These are phyloP conservation scores for Lysandra bellargus DNA, from an alignment of 2,888 invertebrate species.

Conservation along the genomic window DNA sequence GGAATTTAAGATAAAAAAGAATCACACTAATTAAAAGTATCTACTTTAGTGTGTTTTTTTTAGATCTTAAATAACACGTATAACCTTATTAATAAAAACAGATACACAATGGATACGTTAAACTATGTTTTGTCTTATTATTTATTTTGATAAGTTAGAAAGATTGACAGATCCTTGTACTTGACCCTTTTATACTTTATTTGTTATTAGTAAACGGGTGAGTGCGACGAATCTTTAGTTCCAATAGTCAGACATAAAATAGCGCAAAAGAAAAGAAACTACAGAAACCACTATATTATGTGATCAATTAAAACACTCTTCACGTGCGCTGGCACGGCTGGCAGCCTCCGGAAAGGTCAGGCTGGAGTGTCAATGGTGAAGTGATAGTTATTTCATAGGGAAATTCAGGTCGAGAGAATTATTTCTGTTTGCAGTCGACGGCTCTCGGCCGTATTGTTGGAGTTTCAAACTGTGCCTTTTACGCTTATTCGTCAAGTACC, in stretches of 20 bases:
- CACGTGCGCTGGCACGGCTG: background rate
- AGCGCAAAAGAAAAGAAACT: background rate
- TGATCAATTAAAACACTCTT: constrained; percentile 1
- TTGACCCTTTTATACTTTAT: no score
- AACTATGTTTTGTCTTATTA: no score
- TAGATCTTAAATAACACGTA: no score
- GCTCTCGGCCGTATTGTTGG: constrained; percentile 2
- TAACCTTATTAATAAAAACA: no score
- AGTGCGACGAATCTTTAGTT: no score
- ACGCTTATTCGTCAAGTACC: background rate
- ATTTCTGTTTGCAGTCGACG: constrained; percentile 26
- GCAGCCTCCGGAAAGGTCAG: constrained; percentile 42
- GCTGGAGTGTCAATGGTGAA: constrained; percentile 36
- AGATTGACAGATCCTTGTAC: no score
- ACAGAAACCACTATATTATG: background rate
- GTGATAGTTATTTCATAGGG: constrained; percentile 33
- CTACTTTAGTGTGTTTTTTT: no score
- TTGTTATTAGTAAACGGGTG: no score
- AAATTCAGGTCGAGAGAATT: constrained; percentile 30
- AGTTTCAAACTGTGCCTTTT: constrained; percentile 14
- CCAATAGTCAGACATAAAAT: background rate
- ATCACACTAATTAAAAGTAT: no score
- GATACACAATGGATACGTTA: no score
- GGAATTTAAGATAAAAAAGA: no score
- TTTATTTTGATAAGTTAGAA: no score